Conservation (phyloP, 2,888 invertebrate species). For the Tenodera sinensis region DNA sequence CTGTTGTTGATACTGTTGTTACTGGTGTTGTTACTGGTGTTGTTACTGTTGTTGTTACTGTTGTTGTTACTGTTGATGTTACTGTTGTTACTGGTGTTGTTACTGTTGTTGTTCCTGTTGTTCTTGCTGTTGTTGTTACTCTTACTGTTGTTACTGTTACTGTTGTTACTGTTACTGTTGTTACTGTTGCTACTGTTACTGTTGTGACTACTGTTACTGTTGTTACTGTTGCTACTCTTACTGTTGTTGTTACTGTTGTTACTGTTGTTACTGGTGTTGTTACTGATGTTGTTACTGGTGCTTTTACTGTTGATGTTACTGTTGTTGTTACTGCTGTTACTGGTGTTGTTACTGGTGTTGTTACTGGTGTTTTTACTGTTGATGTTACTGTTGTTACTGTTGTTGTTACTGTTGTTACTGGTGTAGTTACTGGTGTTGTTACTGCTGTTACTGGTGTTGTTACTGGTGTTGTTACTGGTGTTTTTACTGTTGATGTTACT, state of each 20-base stretch:
- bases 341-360: background rate
- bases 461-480: too few relatives aligned
- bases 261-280: background rate
- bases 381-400: background rate
- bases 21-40: too few relatives aligned
- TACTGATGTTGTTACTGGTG: background rate
- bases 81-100: background rate
- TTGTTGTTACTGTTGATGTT: background rate
- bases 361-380: background rate
- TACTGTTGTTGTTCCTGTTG: too few relatives aligned
- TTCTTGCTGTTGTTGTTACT: too few relatives aligned
- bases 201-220: too few relatives aligned
- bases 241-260: background rate
- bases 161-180: background rate
- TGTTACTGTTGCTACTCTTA: too few relatives aligned
- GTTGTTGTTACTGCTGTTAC: background rate
- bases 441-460: too few relatives aligned
- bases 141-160: background rate
- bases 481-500: too few relatives aligned
- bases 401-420: background rate
- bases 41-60: background rate
- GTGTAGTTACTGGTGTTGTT: background rate
- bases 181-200: background rate
- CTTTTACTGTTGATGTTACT: background rate
- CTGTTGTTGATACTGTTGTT: too few relatives aligned